Evolutionary conservation across 2,797 vertebrate genomes (phyloP).

Genomic region (Scyliorhinus canicula): DNA sequence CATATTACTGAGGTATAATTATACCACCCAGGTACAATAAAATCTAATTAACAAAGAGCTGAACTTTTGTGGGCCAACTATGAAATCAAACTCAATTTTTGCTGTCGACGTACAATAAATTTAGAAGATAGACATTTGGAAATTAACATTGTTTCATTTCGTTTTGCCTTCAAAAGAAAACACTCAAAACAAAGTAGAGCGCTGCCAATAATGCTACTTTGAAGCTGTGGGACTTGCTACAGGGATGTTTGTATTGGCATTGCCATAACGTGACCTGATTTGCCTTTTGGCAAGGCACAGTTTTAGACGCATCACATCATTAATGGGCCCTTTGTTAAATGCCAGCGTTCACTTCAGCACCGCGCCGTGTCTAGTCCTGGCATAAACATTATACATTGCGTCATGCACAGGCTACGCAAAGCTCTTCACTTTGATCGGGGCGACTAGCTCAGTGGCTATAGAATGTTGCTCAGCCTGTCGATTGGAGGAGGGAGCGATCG

Average conservation of each 20-base stretch:
- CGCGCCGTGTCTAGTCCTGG: not conserved
- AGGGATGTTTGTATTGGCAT: not conserved
- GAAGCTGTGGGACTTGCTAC: not conserved
- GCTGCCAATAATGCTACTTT: not conserved
- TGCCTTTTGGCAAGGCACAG: not conserved
- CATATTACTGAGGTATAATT: not conserved
- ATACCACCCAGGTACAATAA: not conserved
- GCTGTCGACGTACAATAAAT: not conserved
- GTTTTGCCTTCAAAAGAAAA: conserved; percentile 7
- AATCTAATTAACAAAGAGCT: not conserved
- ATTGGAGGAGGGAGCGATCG: not conserved
- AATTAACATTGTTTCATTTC: not conserved
- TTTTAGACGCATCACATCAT: not conserved
- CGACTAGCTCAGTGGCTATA: not conserved
- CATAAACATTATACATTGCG: not conserved
- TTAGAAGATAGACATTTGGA: not conserved
- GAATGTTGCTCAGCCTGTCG: not conserved
- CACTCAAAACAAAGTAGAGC: not conserved
- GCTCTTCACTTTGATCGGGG: not conserved
- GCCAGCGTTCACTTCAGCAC: not conserved
- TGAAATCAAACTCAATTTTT: not conserved
- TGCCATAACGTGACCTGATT: not conserved
- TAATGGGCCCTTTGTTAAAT: conserved; percentile 15
- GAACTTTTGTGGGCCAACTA: not conserved
- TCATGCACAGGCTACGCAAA: not conserved